Evolutionary conservation across 2,113 vertebrate species (phyloP), one percentile per base, ranked within the genome.

Genomic region (Pan paniscus): DNA sequence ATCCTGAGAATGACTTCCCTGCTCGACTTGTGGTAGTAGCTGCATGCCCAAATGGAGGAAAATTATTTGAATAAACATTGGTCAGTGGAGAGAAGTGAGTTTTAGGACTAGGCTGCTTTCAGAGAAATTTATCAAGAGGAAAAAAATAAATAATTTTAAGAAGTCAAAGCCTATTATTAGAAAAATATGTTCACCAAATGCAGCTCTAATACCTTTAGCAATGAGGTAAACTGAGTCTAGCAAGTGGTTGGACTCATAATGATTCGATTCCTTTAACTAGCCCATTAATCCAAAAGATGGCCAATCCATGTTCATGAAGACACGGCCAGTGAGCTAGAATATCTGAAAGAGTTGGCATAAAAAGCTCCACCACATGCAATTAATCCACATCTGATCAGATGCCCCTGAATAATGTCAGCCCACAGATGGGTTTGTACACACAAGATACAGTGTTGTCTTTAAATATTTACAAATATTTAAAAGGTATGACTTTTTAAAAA

Each of bases 381-480:
- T 87, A 84, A 76, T 13, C 97, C 70, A 32, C 68, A 85, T 76
- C 57, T 84, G 16, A 76, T 78, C 90, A 94, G 57, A 89, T 50
- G 27, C 32, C 57, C 38, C 40, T 43, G 22, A 67, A 92, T 85
- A 93, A 94, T 61, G 43, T 3, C 96, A 59, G 75, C 72, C 93
- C 88, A 92, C 5, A 78, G 72, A 59, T 73, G 59, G 75, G 94
- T 93, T 43, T 94, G 87, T 84, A 92, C 57, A 92, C 27, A 90
- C 96, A 89, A 92, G 52, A 87, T 80, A 87, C 40, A 97, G 25
- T 64, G 68, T 55, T 75, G 3, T 17, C 52, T n/a, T 96, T 87
- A 96, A 96, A 96, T 89, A 95, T 95, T 95, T 68, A 89, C 96
- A 64, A 89, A 92, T 95, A 95, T 78, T 96, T 90, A 38, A 96